Conservation (phyloP, 2,113 vertebrate genomes). For the Calidris pygmaea region DNA sequence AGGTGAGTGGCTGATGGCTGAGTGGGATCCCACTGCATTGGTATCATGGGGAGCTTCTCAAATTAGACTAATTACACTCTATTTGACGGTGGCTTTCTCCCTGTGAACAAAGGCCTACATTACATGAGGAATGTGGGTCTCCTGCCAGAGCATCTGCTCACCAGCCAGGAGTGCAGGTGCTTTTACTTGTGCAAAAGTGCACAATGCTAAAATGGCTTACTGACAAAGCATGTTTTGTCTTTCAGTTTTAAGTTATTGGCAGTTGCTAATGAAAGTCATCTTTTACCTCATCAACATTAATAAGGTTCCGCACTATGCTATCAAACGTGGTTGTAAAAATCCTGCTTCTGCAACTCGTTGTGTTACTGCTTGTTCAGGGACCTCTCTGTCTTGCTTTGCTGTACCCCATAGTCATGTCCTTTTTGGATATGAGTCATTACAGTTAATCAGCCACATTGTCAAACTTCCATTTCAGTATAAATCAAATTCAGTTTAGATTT, state of each 20-base stretch:
- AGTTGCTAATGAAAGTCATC: neutral
- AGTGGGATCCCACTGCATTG: neutral
- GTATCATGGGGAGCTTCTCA: neutral
- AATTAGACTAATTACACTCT: neutral
- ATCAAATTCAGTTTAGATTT: neutral
- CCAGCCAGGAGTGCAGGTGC: neutral
- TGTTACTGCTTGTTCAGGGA: neutral
- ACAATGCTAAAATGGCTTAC: neutral
- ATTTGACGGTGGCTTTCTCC: neutral
- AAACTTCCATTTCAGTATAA: slow-evolving; percentile 3
- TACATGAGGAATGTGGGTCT: neutral
- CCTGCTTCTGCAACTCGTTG: neutral
- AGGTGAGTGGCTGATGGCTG: neutral
- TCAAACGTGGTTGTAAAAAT: neutral
- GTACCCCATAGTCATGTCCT: neutral
- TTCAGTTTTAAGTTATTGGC: neutral
- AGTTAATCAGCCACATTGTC: neutral
- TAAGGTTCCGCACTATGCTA: neutral
- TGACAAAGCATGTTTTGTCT: neutral
- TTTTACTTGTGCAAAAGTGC: neutral
- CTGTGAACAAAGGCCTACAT: neutral
- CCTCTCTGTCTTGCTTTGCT: neutral
- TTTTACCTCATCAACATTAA: neutral
- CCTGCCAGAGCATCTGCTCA: neutral
- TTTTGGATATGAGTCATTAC: slow-evolving; percentile 18